Percentiles rank a stretch among this genome's conserved stretches.
These are phyloP conservation scores for Carabus problematicus DNA, from an alignment of 2,888 invertebrate genomes.

Conservation along the genomic window DNA sequence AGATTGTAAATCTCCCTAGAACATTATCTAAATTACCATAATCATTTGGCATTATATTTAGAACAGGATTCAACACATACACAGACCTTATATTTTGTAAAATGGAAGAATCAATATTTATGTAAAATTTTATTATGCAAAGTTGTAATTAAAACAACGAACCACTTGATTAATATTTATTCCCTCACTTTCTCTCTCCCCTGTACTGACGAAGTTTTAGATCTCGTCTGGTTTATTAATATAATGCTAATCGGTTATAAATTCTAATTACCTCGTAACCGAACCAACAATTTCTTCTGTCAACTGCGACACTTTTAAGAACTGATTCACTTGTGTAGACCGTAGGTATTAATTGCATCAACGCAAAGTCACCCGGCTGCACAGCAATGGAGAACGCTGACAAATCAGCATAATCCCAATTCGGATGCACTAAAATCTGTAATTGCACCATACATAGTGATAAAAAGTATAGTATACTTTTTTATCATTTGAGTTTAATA, in stretches of 20 bases:
- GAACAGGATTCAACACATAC: background rate
- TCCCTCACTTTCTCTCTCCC: too few relatives aligned
- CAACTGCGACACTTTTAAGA: constrained; percentile 7
- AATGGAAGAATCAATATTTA: background rate
- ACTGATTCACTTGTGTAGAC: constrained; percentile 22
- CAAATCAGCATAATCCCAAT: constrained; percentile 17
- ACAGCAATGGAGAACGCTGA: constrained; percentile 16
- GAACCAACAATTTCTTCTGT: constrained; percentile 32
- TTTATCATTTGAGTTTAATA: too few relatives aligned
- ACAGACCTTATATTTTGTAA: background rate
- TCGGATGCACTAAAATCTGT: constrained; percentile 29
- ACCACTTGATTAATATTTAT: background rate
- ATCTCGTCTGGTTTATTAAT: too few relatives aligned
- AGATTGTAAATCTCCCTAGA: constrained; percentile 15
- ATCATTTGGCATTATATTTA: too few relatives aligned
- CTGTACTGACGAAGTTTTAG: too few relatives aligned
- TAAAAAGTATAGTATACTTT: too few relatives aligned
- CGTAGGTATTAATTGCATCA: constrained; percentile 30
- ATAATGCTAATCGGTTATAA: too few relatives aligned
- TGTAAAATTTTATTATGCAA: background rate
- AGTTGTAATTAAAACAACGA: background rate
- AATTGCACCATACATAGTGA: background rate
- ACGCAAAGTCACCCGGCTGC: constrained; percentile 28
- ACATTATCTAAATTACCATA: background rate
- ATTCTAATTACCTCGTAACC: constrained; percentile 25